Base-by-base conservation (phyloP, 2,113 vertebrate species). In the Salvator merianae region DNA sequence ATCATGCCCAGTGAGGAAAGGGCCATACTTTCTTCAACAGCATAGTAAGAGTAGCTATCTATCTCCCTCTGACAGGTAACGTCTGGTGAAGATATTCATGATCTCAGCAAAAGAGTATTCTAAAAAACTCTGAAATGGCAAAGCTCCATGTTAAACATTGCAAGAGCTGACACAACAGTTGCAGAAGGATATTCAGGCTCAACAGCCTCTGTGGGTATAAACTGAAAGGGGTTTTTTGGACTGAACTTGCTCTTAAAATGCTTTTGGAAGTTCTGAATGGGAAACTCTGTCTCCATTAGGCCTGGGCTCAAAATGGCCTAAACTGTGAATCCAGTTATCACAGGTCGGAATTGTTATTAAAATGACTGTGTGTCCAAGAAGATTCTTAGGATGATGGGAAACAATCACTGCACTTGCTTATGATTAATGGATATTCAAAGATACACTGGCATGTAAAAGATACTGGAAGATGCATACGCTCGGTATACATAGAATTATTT, bases 361-460 rank as follows among this genome's bases (percentile, higher is more conserved):
- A 87, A 72, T 34, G 47, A 10, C 4, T 5, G 3, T 16, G 43
- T 10, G 24, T 43, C 13, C 38, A 40, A 26, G 59, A 5, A 4
- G 18, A 36, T 7, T 36, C 8, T 36, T 68, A 43, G 73, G 24
- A 8, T 0, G 0, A 10, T 24, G 0, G 12, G 0, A 0, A 34
- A 18, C 47, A 20, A 2, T 14, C 73, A 16, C 30, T 16, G 24
- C 1, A 0, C n/a, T 2, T 0, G 3, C 36, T 43, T 0, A 36
- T 24, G 2, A 7, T 5, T 7, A 65, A 5, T 55, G 30, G 5
- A n/a, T 0, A 1, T 30, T 13, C 47, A 50, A 3, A 34, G 34
- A 34, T 1, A 0, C 72, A 63, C 30, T 1, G 1, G 38, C 62
- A 32, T 14, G 0, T 7, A 30, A 79, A 28, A 36, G 4, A 22